Percentiles rank a stretch among this genome's conserved stretches.
phyloP scores from a whole-genome alignment of 2,888 invertebrate species.

The Sesia apiformis region DNA sequence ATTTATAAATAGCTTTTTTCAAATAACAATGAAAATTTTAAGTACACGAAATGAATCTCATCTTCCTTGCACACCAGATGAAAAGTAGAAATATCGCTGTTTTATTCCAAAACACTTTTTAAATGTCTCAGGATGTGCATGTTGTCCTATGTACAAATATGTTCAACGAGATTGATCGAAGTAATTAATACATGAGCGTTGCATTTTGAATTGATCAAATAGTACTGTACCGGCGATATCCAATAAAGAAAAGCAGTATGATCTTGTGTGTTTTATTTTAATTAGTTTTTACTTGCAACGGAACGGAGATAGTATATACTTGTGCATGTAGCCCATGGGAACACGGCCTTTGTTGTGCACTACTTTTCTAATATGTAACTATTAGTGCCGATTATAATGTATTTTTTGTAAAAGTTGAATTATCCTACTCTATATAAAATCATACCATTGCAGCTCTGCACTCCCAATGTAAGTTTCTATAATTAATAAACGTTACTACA shows the following conservation, averaged over 20 bases:
- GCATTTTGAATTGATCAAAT: conserved; percentile 64
- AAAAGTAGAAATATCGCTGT: conserved; percentile 34
- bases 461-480: too few relatives aligned
- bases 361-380: too few relatives aligned
- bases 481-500: too few relatives aligned
- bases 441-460: too few relatives aligned
- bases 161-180: conserved; percentile 43
- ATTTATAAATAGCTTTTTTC: too few relatives aligned
- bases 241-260: conserved; percentile 56
- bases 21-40: background rate
- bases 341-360: too few relatives aligned
- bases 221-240: conserved; percentile 59
- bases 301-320: too few relatives aligned
- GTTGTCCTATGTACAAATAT: conserved; percentile 62
- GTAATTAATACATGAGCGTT: conserved; percentile 59
- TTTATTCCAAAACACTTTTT: background rate
- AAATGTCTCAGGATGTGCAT: conserved; percentile 7
- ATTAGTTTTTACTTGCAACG: too few relatives aligned
- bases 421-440: too few relatives aligned
- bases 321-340: too few relatives aligned
- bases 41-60: background rate
- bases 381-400: too few relatives aligned
- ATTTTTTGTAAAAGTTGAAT: too few relatives aligned
- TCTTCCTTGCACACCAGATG: conserved; percentile 36
- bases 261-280: background rate